Evolutionary conservation across 2,113 vertebrate genomes (phyloP), one percentile per base, ranked within the genome.

Genomic region (Dipodomys ordii): DNA sequence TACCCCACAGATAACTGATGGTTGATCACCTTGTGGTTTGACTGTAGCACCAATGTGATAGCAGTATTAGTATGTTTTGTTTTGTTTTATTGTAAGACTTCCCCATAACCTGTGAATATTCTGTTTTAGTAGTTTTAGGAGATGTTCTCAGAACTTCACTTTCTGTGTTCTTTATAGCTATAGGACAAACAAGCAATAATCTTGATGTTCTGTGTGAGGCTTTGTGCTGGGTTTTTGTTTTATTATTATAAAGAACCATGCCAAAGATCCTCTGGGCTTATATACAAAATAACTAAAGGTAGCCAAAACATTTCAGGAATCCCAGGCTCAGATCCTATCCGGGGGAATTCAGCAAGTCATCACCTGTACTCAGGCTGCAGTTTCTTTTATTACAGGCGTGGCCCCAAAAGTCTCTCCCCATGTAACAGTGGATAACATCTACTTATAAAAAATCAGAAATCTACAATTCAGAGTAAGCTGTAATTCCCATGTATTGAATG

Each of bases 121-220:
- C 69, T 76, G 15, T 69, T 44, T 44, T 68, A 60, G 35, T 10
- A 3, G 9, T 3, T 53, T 53, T 57, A 57, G 53, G 53, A 15
- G 53, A 57, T 20, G 35, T 80, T 39, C 6, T 81, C 2, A 39
- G 19, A 89, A 62, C 22, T 67, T 79, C 74, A 25, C 3, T 74
- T 81, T 96, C 57, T 4, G 23, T 71, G 53, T 92, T 80, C 19
- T 92, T 28, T 91, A 22, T 69, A 65, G 32, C 22, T 68, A 5
- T 16, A 10, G 3, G 80, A 23, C 3, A 72, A 28, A 5, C 3
- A 30, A 91, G 7, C 10, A 20, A 71, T 32, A 76, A 81, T 62
- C 13, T 60, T 67, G 30, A 53, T n/a, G 16, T 77, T 39, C 53
- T 15, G 0, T 72, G 22, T 49, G 88, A 80, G 15, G 4, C 18